Conservation (phyloP, 2,797 vertebrate species). For the Steatocranus sp. region DNA sequence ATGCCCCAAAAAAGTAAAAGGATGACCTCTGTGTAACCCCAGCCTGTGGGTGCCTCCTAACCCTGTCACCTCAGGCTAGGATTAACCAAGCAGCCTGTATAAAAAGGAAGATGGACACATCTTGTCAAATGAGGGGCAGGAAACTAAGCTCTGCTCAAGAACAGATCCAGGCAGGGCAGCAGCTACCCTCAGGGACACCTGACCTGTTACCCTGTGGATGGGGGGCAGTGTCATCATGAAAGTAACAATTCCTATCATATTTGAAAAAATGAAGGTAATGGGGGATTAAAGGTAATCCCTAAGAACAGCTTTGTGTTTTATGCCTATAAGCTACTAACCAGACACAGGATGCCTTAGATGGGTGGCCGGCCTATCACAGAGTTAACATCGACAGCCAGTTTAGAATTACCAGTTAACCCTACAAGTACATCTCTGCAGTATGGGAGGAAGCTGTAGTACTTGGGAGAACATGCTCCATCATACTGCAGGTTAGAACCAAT, state of each 20-base stretch:
- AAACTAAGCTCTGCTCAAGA: background rate
- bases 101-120: background rate
- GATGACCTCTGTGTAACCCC: background rate
- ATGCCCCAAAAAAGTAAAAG: background rate
- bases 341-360: background rate
- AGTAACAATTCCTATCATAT: background rate
- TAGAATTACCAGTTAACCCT: background rate
- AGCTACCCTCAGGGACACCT: background rate
- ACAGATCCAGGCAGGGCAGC: background rate
- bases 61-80: background rate
- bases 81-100: background rate
- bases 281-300: background rate
- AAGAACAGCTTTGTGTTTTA: background rate
- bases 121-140: background rate
- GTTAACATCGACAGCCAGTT: background rate
- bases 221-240: background rate
- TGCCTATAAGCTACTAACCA: rapidly evolving
- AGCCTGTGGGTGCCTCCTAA: background rate
- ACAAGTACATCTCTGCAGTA: background rate
- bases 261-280: background rate
- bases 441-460: background rate
- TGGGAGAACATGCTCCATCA: background rate
- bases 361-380: rapidly evolving
- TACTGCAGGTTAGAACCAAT: background rate
- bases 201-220: background rate